Conservation (phyloP, 1,140 invertebrate genomes). For the Semibalanus balanoides region DNA sequence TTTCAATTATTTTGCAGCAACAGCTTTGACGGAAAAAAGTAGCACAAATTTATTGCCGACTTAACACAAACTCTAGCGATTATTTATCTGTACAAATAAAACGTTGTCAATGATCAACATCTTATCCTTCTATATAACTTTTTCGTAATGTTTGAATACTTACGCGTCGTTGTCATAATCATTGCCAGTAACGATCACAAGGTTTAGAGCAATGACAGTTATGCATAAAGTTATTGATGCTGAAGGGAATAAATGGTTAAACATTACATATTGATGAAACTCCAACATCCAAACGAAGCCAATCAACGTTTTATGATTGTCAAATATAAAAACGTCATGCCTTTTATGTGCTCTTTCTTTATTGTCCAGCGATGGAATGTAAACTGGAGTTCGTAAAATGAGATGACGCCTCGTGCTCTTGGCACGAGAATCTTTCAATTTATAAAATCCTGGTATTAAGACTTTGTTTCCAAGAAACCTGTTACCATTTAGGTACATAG, state of each 20-base stretch:
- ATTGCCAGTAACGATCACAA: not conserved
- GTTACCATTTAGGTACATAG: no score
- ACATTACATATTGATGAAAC: not conserved
- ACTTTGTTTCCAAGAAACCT: no score
- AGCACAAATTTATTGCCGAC: no score
- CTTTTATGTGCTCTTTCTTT: not conserved
- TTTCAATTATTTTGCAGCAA: no score
- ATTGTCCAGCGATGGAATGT: not conserved
- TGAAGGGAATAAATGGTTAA: not conserved
- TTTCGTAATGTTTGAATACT: no score
- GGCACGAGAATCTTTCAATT: constrained; percentile 2
- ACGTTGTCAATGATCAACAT: no score
- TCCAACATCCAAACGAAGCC: not conserved
- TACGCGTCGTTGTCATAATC: not conserved
- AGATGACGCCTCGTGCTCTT: not conserved
- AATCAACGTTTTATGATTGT: not conserved
- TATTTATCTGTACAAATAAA: no score
- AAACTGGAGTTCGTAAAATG: not conserved
- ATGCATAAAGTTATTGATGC: not conserved
- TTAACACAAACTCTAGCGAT: no score
- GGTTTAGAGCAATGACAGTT: not conserved
- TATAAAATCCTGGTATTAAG: not conserved
- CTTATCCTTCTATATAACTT: no score
- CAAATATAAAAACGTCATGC: not conserved
- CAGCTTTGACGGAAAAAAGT: no score